Evolutionary conservation across 2,797 vertebrate genomes (phyloP), one percentile per base, ranked within the genome.

Genomic region (Staurois parvus): DNA sequence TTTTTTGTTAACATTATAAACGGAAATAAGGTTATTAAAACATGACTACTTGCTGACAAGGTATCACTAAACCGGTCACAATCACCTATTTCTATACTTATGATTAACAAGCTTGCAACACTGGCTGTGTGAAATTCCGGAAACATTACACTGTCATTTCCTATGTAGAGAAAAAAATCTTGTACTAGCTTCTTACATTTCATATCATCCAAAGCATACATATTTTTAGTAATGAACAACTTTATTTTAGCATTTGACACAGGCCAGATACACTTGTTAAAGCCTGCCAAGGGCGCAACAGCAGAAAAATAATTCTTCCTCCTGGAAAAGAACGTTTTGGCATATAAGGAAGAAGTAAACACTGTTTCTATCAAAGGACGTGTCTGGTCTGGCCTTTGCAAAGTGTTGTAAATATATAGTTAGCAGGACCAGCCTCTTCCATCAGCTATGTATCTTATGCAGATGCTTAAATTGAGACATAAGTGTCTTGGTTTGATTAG

Each of bases 161-260:
- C 52, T 9, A 34, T 73, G 37, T 79, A 73, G 28, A 34, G 29
- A 79, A 52, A 62, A 79, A 29, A 76, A 72, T 13, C 75, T 79
- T 72, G n/a, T 21, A 68, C 75, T 77, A 62, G 32, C 45, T 15
- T 80, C 81, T 85, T 84, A 79, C 73, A 48, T 86, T 64, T 86
- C 59, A 68, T 67, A 72, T 79, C n/a, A 68, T 80, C 42, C n/a
- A 85, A 85, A 67, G 66, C 34, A 83, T 68, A 30, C 30, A 37
- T 34, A 66, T 72, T 66, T 21, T 79, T 75, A 79, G 78, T 66
- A 77, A 77, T 0, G 2, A 91, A 90, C 87, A 90, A 91, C 88
- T 90, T 92, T 91, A 92, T 92, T 92, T 92, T 89, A 89, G 84
- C 88, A 86, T 90, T 92, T 93, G 92, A 93, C 88, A 45, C 84